A percentile compares a stretch with the other conserved stretches of the same genome.
Conservation (phyloP, 2,113 vertebrate genomes). For the Laterallus jamaicensis region DNA sequence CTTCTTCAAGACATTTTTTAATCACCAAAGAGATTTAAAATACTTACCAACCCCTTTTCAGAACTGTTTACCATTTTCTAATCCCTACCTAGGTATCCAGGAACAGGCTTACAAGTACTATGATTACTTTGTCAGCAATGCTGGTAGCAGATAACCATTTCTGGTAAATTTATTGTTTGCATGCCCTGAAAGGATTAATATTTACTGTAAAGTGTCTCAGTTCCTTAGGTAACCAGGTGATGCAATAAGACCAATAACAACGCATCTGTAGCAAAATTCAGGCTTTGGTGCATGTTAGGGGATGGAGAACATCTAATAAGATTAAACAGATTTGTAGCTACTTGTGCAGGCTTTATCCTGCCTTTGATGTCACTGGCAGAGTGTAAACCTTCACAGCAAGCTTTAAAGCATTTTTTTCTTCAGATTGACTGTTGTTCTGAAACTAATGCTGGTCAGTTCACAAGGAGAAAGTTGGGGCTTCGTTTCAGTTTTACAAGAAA, state of each 20-base stretch:
- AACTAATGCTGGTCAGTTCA: neutral
- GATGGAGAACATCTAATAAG: neutral
- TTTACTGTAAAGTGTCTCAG: neutral
- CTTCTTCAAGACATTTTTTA: conserved; percentile 31
- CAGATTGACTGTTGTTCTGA: neutral
- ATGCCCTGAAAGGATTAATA: conserved; percentile 30
- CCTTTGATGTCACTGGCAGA: neutral
- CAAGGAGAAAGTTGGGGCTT: neutral
- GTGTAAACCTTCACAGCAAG: neutral
- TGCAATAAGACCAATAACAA: neutral
- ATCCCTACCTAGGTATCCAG: neutral
- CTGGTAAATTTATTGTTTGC: conserved; percentile 22
- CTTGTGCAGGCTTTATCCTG: neutral
- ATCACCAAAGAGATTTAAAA: conserved; percentile 38
- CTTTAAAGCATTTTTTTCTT: neutral
- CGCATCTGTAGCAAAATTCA: neutral
- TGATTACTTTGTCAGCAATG: conserved; percentile 33
- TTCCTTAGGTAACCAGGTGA: neutral
- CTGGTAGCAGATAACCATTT: neutral
- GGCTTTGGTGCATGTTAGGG: neutral
- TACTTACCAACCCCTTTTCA: conserved; percentile 45
- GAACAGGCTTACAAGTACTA: neutral
- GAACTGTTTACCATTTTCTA: conserved; percentile 40
- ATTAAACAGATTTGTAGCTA: neutral
- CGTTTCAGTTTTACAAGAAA: neutral